phyloP scores from a whole-genome alignment of 1,140 invertebrate genomes.

The Vanessa tameamea region DNA sequence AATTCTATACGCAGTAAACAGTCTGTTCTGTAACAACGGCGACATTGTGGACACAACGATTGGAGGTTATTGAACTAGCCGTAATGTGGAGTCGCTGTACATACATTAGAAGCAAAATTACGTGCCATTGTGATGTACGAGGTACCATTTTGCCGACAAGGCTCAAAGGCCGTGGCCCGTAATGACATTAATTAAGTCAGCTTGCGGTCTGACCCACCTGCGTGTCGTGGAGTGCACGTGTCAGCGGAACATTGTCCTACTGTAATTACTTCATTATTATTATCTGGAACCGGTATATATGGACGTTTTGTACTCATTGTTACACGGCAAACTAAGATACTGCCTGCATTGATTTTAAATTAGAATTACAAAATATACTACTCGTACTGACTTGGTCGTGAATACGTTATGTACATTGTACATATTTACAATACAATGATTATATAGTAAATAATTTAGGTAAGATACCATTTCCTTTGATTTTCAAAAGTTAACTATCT shows the following conservation, averaged over 20 bases:
- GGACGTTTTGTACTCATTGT: neutral
- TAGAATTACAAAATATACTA: no score
- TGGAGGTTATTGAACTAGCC: neutral
- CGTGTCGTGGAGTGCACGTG: neutral
- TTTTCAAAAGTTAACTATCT: no score
- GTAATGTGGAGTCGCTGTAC: neutral
- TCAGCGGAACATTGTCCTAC: neutral
- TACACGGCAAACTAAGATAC: neutral
- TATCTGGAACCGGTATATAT: neutral
- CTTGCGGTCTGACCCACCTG: slow-evolving; percentile 4
- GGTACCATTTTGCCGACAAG: slow-evolving; percentile 10
- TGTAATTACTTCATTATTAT: slow-evolving; percentile 6
- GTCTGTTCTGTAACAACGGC: neutral
- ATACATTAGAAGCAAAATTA: slow-evolving; percentile 3
- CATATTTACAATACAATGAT: no score
- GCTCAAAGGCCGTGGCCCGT: slow-evolving; percentile 11
- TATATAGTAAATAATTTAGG: no score
- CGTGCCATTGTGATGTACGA: slow-evolving; percentile 2
- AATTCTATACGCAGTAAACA: no score
- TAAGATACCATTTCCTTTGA: no score
- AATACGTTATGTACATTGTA: no score
- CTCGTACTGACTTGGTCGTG: no score
- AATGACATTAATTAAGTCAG: slow-evolving; percentile 17
- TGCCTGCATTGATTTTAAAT: neutral
- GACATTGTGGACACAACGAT: neutral